These are phyloP conservation scores for Otolemur garnettii DNA, from an alignment of 2,113 vertebrate species.

Conservation along the genomic window DNA sequence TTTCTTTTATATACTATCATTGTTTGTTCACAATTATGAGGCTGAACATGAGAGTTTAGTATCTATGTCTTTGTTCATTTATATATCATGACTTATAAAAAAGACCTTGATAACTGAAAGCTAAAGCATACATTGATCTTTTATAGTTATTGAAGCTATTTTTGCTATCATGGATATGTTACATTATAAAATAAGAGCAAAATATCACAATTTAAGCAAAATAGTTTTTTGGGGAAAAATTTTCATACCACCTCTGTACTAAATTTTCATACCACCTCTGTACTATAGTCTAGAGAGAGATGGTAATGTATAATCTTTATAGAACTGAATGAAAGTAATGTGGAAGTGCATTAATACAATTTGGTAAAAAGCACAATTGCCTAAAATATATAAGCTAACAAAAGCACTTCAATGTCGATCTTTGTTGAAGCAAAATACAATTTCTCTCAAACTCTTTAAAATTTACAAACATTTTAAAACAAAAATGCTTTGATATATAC, in stretches of 20 bases:
- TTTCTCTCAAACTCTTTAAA: constrained; percentile 61
- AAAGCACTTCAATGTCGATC: constrained; percentile 48
- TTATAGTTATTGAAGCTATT: constrained; percentile 46
- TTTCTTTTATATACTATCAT: background rate
- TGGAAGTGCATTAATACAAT: background rate
- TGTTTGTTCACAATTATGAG: constrained; percentile 45
- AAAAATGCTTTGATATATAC: constrained; percentile 45
- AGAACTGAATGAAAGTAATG: constrained; percentile 64
- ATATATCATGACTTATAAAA: constrained; percentile 49
- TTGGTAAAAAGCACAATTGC: constrained; percentile 36
- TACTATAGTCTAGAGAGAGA: constrained; percentile 50
- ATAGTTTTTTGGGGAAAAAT: background rate
- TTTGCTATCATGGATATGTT: constrained; percentile 25
- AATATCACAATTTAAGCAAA: constrained; percentile 10
- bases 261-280: constrained; percentile 42
- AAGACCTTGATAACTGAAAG: constrained; percentile 38
- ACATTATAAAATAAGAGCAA: constrained; percentile 56
- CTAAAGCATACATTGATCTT: background rate
- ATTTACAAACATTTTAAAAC: constrained; percentile 65
- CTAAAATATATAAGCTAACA: constrained; percentile 45
- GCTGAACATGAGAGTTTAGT: constrained; percentile 17
- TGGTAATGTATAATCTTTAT: constrained; percentile 43
- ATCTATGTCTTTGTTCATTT: constrained; percentile 14
- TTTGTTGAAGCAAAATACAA: constrained; percentile 58
- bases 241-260: constrained; percentile 48